Percentiles rank a stretch among this genome's conserved stretches.
Evolutionary conservation across 2,797 vertebrate species (phyloP).

Genomic region (Acrossocheilus fasciatus): DNA sequence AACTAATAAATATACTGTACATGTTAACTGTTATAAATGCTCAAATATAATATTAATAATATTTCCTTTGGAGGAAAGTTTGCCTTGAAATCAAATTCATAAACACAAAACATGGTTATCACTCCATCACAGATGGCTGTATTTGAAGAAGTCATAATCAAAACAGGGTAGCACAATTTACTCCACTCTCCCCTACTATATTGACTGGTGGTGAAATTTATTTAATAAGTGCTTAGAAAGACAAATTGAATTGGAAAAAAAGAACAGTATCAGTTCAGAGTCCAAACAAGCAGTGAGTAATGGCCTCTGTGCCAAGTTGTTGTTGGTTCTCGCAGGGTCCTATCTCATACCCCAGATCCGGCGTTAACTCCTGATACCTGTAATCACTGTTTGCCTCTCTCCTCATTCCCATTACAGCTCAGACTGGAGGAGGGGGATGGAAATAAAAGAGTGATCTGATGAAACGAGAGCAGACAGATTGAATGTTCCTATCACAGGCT

Average conservation of each 20-base stretch:
- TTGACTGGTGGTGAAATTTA: neutral
- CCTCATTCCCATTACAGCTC: conserved; percentile 50
- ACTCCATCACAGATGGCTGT: neutral
- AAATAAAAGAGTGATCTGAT: conserved; percentile 58
- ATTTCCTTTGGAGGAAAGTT: neutral
- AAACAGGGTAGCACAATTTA: neutral
- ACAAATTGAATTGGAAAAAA: conserved; percentile 26
- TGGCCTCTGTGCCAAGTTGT: conserved; percentile 49
- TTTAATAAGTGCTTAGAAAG: neutral
- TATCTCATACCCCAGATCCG: conserved; percentile 44
- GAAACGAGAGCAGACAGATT: conserved; percentile 60
- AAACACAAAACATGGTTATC: neutral
- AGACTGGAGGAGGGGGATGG: conserved; percentile 36
- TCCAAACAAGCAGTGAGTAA: conserved; percentile 39
- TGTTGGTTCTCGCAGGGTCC: conserved; percentile 36
- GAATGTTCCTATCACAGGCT: conserved; percentile 57
- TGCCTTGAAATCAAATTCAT: neutral
- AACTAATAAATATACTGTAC: neutral
- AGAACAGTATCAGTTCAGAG: conserved; percentile 11
- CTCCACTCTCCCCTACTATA: neutral
- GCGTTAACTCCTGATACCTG: conserved; percentile 49
- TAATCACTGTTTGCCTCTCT: conserved; percentile 51
- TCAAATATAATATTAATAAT: neutral
- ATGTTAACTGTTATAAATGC: too few species aligned
- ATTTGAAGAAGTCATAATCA: neutral